Evolutionary conservation across 2,888 invertebrate genomes (phyloP).

Genomic region (Pasiphila rectangulata): DNA sequence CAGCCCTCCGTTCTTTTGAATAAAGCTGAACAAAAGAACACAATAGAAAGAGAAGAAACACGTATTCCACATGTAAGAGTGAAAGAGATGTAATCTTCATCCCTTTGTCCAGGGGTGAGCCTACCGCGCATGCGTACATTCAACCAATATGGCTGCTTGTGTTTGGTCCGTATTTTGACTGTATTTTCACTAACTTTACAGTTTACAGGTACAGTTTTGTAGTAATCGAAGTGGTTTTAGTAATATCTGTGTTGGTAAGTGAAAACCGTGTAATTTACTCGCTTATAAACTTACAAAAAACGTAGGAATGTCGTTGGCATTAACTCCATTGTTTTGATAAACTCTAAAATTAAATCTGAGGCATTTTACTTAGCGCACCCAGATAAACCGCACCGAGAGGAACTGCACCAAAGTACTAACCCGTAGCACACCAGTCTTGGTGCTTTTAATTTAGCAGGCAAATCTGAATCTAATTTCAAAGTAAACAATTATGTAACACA

Average conservation of each 20-base stretch:
- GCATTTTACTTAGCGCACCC: too few relatives aligned
- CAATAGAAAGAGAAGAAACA: slow-evolving; percentile 38
- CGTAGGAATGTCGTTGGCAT: too few relatives aligned
- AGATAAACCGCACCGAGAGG: too few relatives aligned
- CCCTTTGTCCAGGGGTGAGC: slow-evolving; percentile 55
- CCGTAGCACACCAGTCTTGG: too few relatives aligned
- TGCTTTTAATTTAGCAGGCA: too few relatives aligned
- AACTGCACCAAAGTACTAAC: too few relatives aligned
- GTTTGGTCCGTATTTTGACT: slow-evolving; percentile 50
- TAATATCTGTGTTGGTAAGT: slow-evolving; percentile 7
- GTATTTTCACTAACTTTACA: slow-evolving; percentile 27
- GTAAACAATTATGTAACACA: too few relatives aligned
- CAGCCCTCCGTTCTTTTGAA: slow-evolving; percentile 57
- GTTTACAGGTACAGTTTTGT: background rate
- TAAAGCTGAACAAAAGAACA: slow-evolving; percentile 58
- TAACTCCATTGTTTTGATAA: too few relatives aligned
- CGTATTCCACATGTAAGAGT: slow-evolving; percentile 9
- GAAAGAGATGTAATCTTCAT: slow-evolving; percentile 49
- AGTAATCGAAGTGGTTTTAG: slow-evolving; percentile 1
- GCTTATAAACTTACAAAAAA: too few relatives aligned
- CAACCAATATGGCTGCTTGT: slow-evolving; percentile 70
- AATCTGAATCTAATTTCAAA: too few relatives aligned
- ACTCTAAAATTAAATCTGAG: too few relatives aligned
- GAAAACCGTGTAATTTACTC: too few relatives aligned
- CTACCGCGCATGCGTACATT: slow-evolving; percentile 65